A percentile compares a stretch with the other conserved stretches of the same genome.
Conservation (phyloP, 2,113 vertebrate species). For the Centropristis striata region DNA sequence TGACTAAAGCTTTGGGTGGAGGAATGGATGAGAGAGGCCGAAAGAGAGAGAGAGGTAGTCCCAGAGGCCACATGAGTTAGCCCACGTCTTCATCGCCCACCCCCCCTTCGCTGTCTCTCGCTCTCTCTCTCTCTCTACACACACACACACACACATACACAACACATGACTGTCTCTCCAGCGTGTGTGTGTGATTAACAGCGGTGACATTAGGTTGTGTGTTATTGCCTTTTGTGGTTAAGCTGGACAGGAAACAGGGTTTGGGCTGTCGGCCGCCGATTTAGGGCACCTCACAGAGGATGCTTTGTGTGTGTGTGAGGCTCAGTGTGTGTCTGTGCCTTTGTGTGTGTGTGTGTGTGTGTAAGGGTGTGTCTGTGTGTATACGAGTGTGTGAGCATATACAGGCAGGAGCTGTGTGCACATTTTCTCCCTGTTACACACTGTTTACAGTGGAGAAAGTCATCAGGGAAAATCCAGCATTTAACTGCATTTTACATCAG, state of each 20-base stretch:
- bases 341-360: constrained; percentile 36
- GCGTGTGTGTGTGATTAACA: constrained; percentile 64
- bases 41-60: constrained; percentile 56
- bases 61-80: constrained; percentile 72
- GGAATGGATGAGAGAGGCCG: constrained; percentile 32
- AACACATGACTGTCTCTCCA: constrained; percentile 61
- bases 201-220: constrained; percentile 73
- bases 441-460: constrained; percentile 39
- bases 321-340: constrained; percentile 49
- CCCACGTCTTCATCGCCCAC: constrained; percentile 50
- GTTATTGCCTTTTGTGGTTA: constrained; percentile 82
- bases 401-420: constrained; percentile 63
- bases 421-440: constrained; percentile 33
- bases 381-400: constrained; percentile 36
- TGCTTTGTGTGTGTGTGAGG: constrained; percentile 81
- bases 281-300: constrained; percentile 84
- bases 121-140: constrained; percentile 5
- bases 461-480: constrained; percentile 10
- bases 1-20: constrained; percentile 77
- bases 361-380: constrained; percentile 48
- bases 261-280: constrained; percentile 77
- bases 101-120: constrained; percentile 24
- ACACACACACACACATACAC: constrained; percentile 20
- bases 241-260: constrained; percentile 79
- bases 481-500: neutral